These are phyloP conservation scores for Phyto melanocephala DNA, from an alignment of 2,888 invertebrate genomes.

Conservation along the genomic window DNA sequence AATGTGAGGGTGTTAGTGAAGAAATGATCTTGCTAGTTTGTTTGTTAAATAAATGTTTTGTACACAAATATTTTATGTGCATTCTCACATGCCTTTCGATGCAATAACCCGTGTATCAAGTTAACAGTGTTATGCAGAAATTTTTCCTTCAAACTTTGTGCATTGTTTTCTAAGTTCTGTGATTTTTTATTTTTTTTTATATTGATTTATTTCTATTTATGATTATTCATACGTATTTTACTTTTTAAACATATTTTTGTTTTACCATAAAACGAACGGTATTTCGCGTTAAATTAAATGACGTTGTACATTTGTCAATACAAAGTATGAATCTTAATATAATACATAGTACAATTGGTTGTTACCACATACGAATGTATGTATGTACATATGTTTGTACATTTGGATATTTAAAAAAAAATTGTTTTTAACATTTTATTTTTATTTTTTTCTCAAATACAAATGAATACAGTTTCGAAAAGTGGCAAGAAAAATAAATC, in stretches of 20 bases:
- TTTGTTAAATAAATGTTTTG: no score
- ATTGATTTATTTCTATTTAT: neutral
- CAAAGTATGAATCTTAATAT: conserved; percentile 64
- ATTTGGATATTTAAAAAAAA: conserved; percentile 53
- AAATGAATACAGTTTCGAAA: conserved; percentile 20
- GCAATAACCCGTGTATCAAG: neutral
- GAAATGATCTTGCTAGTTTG: no score
- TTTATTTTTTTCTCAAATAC: conserved; percentile 27
- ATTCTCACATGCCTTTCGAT: no score
- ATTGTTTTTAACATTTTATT: conserved; percentile 17
- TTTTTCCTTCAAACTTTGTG: neutral
- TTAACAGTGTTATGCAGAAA: neutral
- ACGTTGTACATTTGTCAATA: conserved; percentile 52
- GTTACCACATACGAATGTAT: conserved; percentile 61
- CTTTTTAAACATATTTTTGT: conserved; percentile 11
- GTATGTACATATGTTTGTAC: conserved; percentile 48
- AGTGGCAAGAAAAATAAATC: conserved; percentile 34
- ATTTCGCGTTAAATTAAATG: conserved; percentile 62
- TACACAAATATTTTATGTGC: no score
- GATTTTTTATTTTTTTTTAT: conserved; percentile 1
- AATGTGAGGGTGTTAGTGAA: no score
- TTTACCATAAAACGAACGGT: conserved; percentile 60
- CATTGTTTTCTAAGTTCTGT: no score
- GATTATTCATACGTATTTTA: neutral
- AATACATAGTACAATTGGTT: conserved; percentile 46